Percentiles rank a stretch among this genome's conserved stretches.
These are phyloP conservation scores for Nemotelus pantherinus DNA, from an alignment of 2,888 invertebrate genomes.

Conservation along the genomic window DNA sequence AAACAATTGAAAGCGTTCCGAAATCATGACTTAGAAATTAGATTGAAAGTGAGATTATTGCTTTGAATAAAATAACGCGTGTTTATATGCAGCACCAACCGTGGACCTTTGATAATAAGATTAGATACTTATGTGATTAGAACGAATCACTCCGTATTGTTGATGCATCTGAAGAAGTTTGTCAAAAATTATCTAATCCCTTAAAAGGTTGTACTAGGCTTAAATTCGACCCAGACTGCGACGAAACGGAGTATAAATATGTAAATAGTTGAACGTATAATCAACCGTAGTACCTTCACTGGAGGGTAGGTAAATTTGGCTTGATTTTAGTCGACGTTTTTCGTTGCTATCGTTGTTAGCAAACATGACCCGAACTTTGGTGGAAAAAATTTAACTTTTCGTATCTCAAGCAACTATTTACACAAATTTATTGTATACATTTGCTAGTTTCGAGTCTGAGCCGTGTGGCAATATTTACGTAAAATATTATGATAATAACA, in stretches of 20 bases:
- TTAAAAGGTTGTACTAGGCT: no score
- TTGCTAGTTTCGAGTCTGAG: neutral
- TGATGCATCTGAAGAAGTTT: neutral
- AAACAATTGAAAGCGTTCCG: no score
- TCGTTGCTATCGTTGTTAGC: no score
- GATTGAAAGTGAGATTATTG: neutral
- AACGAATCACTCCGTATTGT: neutral
- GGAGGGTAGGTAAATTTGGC: conserved; percentile 4
- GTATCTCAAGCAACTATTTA: conserved; percentile 8
- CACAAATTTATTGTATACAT: neutral
- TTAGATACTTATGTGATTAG: neutral
- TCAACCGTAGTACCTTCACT: no score
- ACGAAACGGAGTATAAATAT: no score
- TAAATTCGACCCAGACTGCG: no score
- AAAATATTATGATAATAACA: neutral
- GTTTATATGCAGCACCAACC: neutral
- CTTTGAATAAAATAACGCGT: neutral
- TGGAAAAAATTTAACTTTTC: conserved; percentile 6
- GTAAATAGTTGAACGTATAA: no score
- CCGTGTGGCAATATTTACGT: conserved; percentile 21
- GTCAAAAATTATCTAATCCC: neutral
- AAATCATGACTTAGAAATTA: conserved; percentile 1
- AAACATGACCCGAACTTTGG: conserved; percentile 11
- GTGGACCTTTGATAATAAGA: neutral
- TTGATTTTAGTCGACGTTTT: neutral